Base-by-base conservation (phyloP, 2,888 invertebrate genomes). In the Agrochola macilenta region DNA sequence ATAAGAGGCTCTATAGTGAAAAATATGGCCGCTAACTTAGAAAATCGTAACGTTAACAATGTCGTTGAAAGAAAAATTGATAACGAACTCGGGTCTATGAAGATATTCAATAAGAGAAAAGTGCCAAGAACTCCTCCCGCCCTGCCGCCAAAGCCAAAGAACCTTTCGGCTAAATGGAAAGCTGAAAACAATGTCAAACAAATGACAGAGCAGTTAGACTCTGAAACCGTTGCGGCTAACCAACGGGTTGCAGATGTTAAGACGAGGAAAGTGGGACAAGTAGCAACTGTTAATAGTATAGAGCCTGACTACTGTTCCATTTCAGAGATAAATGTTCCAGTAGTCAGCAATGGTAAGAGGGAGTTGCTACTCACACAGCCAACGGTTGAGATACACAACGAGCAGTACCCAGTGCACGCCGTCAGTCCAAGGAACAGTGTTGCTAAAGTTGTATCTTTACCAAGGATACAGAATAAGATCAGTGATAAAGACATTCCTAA, bases 251-350 rank as follows among this genome's bases (percentile, higher is more conserved):
- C 96, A 95, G 96, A 97, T 93, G 96, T 97, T 96, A 96, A 96
- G 94, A 94, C 93, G 92, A 96, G 94, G 93, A 96, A 95, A 94
- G 95, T 95, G 92, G 96, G 95, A 93, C 95, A 96, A 94, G 95
- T 95, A 94, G 96, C 96, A 92, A 95, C 95, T 91, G 90, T 94
- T 80, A 95, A 95, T 89, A 94, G 91, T 91, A 92, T 95, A 82
- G 98, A 98, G 93, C 98, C 98, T 83, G 98, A 98, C 94, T 98
- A 98, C 96, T 98, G 98, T 93, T 98, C 98, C 91, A 98, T 98
- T 94, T 98, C 98, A 86, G 98, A 98, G 96, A 97, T 98, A 94
- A 97, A 97, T 97, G 97, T 97, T 93, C 97, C 97, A 95, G 97
- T 97, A 94, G 97, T 97, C 92, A 97, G 96, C 94, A 93, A 97